These are phyloP conservation scores for Sclerurus mexicanus DNA, from an alignment of 2,113 vertebrate genomes.

Conservation along the genomic window DNA sequence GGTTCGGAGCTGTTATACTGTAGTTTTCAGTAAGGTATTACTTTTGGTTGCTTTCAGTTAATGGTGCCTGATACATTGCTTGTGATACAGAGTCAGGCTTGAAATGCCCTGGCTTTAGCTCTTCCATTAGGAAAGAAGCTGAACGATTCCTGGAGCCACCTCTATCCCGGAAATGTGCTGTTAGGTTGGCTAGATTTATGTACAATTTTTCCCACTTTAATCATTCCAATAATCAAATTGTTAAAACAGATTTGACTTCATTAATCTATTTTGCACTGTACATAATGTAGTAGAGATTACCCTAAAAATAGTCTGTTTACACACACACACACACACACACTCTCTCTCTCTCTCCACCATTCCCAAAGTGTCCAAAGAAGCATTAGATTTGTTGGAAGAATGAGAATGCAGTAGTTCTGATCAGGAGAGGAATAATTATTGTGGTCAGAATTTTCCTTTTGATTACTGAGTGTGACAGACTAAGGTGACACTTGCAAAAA, in stretches of 20 bases:
- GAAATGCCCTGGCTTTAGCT: neutral
- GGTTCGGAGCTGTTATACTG: neutral
- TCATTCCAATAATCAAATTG: neutral
- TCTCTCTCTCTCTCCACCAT: neutral
- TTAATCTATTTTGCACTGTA: neutral
- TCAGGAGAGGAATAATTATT: neutral
- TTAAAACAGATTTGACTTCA: neutral
- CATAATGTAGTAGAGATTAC: neutral
- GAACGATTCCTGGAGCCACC: neutral
- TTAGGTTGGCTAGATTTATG: neutral
- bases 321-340: fast-evolving
- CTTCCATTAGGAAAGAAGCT: neutral
- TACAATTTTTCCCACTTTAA: neutral
- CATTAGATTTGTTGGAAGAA: neutral
- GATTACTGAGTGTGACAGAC: neutral
- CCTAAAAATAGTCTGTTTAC: neutral
- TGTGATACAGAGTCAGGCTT: neutral
- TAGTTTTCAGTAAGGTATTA: neutral
- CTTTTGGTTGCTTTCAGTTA: constrained; percentile 1
- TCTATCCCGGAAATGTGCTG: neutral
- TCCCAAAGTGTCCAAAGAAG: neutral
- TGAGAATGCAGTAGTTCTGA: neutral
- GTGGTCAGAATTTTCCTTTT: neutral
- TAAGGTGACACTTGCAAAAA: neutral
- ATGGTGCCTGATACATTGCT: neutral